Base-by-base conservation (phyloP, 2,113 vertebrate species). In the Crotalus tigris region DNA sequence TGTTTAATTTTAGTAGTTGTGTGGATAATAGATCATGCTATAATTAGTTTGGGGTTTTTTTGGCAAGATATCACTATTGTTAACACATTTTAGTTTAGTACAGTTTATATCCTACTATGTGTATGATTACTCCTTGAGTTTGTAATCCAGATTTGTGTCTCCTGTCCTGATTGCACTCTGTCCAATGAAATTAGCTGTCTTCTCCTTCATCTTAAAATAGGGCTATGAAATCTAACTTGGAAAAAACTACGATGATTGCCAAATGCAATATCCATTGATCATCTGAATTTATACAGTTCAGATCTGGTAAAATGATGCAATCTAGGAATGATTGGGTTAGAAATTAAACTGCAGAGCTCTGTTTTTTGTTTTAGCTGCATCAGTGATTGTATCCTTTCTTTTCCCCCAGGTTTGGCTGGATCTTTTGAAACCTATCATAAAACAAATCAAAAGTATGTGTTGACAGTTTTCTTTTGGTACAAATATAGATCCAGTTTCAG, bases 371-470 rank as follows among this genome's bases (percentile, higher is more conserved):
- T 59, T 59, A 86, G 85, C 51, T 61, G 29, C 26, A 64, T 24
- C 21, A 29, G 39, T 64, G 57, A 64, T 51, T 3, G n/a, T 58
- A 24, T 29, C 64, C 89, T 4, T 96, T n/a, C 94, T 94, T 51
- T 96, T 46, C 89, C 96, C 96, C 85, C 44, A 99, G 99, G 98
- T 99, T 91, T 99, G 99, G 99, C 97, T 99, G 59, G 99, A 99
- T 97, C 98, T 99, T 93, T 96, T 99, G 96, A 99, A 99, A 95
- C 99, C 99, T 89, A 98, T 99, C 95, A 97, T 98, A 94, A 99
- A 99, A 94, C 99, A 99, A 97, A 98, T 99, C 93, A 98, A 98
- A 98, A 98, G 99, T 99, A 98, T 99, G 99, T 99, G 95, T 86
- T 90, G 53, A 87, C 29, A 3, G 61, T 0, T 44, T 90, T 85